Percentiles rank a stretch among this genome's conserved stretches.
Conservation (phyloP, 2,888 invertebrate species). For the Mycalesis mineus region DNA sequence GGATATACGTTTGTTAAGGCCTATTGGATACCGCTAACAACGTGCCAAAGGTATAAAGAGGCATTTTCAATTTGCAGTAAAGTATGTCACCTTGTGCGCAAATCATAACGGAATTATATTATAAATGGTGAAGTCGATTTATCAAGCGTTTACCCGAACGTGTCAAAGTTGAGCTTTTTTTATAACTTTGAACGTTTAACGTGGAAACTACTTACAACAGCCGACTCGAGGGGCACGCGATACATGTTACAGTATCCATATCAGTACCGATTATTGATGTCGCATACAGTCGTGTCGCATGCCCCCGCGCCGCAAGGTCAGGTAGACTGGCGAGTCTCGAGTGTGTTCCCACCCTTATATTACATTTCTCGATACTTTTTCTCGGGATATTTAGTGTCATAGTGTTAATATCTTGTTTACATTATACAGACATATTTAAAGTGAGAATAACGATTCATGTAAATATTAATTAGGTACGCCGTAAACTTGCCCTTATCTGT, state of each 20-base stretch:
- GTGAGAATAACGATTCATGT: constrained; percentile 42
- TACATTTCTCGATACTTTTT: constrained; percentile 54
- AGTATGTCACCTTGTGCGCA: not conserved
- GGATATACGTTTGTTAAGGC: no score
- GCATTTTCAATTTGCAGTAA: not conserved
- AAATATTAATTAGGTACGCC: constrained; percentile 26
- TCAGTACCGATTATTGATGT: not conserved
- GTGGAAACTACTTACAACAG: not conserved
- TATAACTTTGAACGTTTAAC: constrained; percentile 31
- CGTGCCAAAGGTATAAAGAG: no score
- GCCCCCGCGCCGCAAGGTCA: not conserved
- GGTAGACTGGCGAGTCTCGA: not conserved
- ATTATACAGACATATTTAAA: constrained; percentile 35
- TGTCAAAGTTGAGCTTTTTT: constrained; percentile 40
- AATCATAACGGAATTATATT: constrained; percentile 32
- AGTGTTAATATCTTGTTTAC: constrained; percentile 31
- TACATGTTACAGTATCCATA: not conserved
- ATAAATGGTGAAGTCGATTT: constrained; percentile 40
- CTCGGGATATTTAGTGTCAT: constrained; percentile 42
- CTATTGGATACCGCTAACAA: no score
- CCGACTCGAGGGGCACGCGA: not conserved
- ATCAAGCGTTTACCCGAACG: constrained; percentile 43
- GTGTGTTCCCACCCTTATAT: constrained; percentile 8
- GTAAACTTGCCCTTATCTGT: not conserved
- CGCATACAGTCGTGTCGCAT: not conserved